Percentiles rank a stretch among this genome's conserved stretches.
Conservation (phyloP, 2,888 invertebrate species). For the Caenorhabditis sp. region DNA sequence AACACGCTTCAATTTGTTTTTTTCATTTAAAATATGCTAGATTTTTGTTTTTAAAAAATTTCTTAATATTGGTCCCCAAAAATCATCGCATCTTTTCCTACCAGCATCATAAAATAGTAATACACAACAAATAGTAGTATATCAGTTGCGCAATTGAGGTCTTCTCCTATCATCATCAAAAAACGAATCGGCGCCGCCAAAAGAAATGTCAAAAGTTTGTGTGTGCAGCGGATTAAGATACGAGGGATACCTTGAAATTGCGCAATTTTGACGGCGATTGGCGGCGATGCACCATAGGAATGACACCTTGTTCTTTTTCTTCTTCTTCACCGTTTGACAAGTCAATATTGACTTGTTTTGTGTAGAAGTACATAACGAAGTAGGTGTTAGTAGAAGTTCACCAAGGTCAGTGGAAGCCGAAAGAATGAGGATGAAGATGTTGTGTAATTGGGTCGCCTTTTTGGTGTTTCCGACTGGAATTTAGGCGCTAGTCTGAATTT, state of each 20-base stretch:
- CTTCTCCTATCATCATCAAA: not conserved
- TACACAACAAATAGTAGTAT: constrained; percentile 14
- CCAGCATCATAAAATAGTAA: not conserved
- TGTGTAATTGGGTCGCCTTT: too few relatives aligned
- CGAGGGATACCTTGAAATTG: not conserved
- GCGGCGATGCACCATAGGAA: not conserved
- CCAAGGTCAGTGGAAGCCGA: not conserved
- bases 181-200: not conserved
- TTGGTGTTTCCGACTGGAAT: too few relatives aligned
- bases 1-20: too few relatives aligned
- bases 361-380: not conserved
- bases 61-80: not conserved
- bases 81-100: not conserved
- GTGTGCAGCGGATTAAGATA: constrained; percentile 38
- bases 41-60: too few relatives aligned
- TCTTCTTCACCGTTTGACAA: too few relatives aligned
- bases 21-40: too few relatives aligned
- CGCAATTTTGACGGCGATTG: not conserved
- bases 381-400: not conserved
- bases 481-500: too few relatives aligned
- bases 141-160: constrained; percentile 23
- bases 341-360: constrained; percentile 1
- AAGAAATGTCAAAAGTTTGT: constrained; percentile 34
- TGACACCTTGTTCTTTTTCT: not conserved
- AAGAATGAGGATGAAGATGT: not conserved